Base-by-base conservation (phyloP, 2,888 invertebrate genomes). In the Zygothrica quintamaculata region DNA sequence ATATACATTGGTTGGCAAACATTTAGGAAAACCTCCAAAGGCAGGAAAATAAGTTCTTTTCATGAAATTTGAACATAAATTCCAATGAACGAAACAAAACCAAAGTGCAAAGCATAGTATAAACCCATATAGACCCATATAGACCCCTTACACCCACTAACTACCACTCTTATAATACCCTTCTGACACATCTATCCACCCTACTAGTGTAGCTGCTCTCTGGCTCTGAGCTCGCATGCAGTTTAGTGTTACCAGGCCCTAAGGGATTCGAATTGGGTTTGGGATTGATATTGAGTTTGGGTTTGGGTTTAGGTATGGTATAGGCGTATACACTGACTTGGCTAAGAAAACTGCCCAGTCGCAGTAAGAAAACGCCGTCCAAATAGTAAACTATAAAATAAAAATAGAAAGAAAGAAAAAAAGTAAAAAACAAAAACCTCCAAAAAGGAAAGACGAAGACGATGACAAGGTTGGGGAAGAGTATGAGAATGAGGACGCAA, bases 11-110 rank as follows among this genome's bases (percentile, higher is more conserved):
- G 31, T 16, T 37, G 47, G 46, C 40, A 47, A 64, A 64, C 64
- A 64, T 51, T 64, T 47, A 47, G 42, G 37, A 33, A 57, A 65
- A 29, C 65, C 56, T 66, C 44, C 46, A 48, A 66, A 60, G 70
- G 60, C 75, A 66, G 67, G 74, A 67, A 80, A 77, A 74, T 77
- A 74, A 77, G 77, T 74, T 80, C 69, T 80, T 80, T 80, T 77
- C 80, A 77, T 80, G 81, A 78, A 78, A 78, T 78, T 77, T 68
- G 81, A 78, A 81, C 77, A 81, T 80, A 81, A 81, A 78, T 78
- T 78, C 75, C 81, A 78, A 80, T 77, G 75, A 78, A 77, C 73
- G 78, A 74, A 77, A 77, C 77, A 80, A 70, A 74, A 80, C 61
- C 81, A 70, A 77, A 77, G 69, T 80, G 74, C 73, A 73, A 73